These are phyloP conservation scores for Poeciliopsis gracilis DNA, from an alignment of 2,797 vertebrate species.

Conservation along the genomic window DNA sequence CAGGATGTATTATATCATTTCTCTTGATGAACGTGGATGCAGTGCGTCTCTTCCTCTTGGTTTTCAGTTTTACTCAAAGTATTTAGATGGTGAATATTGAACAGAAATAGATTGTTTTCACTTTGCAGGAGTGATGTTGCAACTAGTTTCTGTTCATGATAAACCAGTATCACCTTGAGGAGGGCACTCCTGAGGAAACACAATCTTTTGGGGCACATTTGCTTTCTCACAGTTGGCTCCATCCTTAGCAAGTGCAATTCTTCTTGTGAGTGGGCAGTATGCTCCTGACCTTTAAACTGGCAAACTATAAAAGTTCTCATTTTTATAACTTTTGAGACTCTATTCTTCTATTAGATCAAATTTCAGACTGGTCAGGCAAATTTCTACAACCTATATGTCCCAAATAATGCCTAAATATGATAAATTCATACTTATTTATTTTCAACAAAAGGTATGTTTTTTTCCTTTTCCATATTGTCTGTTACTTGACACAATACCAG, in stretches of 20 bases:
- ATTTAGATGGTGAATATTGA: not conserved
- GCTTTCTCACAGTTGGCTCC: not conserved
- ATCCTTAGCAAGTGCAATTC: not conserved
- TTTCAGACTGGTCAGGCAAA: not conserved
- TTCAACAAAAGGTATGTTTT: not conserved
- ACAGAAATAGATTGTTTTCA: not conserved
- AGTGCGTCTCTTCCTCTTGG: not conserved
- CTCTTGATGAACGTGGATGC: not conserved
- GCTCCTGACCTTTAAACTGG: not conserved
- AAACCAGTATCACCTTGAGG: not conserved
- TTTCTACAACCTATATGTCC: not conserved
- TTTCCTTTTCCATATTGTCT: not conserved
- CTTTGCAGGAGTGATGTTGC: not conserved
- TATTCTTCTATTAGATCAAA: not conserved
- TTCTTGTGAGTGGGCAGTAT: not conserved
- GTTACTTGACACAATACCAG: not conserved
- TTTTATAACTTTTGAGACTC: not conserved
- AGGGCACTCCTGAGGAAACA: not conserved
- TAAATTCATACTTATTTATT: not conserved
- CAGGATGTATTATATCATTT: not conserved
- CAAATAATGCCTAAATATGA: not conserved
- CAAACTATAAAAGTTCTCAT: not conserved
- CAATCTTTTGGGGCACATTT: not conserved
- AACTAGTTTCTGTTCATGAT: not conserved
- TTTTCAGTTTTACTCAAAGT: not conserved